Evolutionary conservation across 2,888 invertebrate species (phyloP), one percentile per base, ranked within the genome.

Genomic region (Monopis laevigella): DNA sequence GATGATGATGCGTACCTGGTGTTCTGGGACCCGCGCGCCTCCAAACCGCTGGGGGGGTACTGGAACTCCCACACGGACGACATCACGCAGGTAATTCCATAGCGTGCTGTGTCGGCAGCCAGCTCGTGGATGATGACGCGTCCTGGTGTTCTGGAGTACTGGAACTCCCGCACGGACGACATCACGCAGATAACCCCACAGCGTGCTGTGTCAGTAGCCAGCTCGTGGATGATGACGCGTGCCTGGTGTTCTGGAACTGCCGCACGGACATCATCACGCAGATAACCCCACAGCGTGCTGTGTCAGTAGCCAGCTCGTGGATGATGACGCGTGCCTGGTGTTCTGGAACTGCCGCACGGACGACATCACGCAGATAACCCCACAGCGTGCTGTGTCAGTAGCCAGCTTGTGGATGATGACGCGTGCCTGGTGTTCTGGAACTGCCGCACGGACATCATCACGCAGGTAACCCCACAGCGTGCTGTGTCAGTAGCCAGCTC

Each of bases 311-410:
- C 88, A 89, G 56, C 62, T 88, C 16, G 73, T 85, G 30, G 82
- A 85, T 41, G 84, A 86, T 14, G 90, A 92, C 56, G 85, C 89
- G 0, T 93, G 84, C 61, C 72, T 93, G 11, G 67, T 93, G 45
- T 94, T 94, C 71, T 93, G 90, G 88, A 94, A 94, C 69, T 70
- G 87, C 4, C 93, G 94, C 58, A 85, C 86, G 42, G 91, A 92
- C 62, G 93, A 93, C 61, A 83, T 94, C 11, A 90, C 92, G 5
- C 86, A 88, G 71, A 86, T 87, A 49, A 18, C n/a, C n/a, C n/a
- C n/a, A n/a, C n/a, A n/a, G n/a, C n/a, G n/a, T n/a, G n/a, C n/a
- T 88, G 89, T 58, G 88, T 87, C 1, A 94, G 93, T 39, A 91
- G 90, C 1, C 88, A 89, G 56, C 62, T 88, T 16, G 73, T 85